These are phyloP conservation scores for Apistogramma diplotaenia DNA, from an alignment of 2,113 vertebrate species.

Conservation along the genomic window DNA sequence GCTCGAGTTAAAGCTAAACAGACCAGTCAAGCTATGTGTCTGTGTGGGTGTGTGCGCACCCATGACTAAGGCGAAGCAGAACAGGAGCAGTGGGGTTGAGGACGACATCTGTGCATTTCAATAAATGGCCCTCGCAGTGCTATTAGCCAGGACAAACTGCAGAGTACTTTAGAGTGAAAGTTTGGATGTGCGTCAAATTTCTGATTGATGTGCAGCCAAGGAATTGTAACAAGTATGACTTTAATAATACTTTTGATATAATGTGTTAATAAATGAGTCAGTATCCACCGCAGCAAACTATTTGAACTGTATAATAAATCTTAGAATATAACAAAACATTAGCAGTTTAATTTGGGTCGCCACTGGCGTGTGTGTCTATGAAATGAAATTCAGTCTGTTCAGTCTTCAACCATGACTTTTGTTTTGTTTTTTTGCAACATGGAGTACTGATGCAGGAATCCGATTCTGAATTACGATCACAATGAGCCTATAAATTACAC, in stretches of 20 bases:
- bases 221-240: constrained; percentile 18
- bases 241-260: constrained; percentile 25
- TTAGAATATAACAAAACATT: constrained; percentile 23
- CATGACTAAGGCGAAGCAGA: constrained; percentile 19
- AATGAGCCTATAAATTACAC: constrained; percentile 47
- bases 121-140: constrained; percentile 26
- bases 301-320: constrained; percentile 17
- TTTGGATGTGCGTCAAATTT: constrained; percentile 21
- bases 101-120: constrained; percentile 49
- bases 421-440: constrained; percentile 14
- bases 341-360: constrained; percentile 18
- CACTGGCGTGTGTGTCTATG: constrained; percentile 9
- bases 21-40: background rate
- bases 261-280: constrained; percentile 48
- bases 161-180: constrained; percentile 26
- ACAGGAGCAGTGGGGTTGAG: constrained; percentile 49
- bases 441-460: constrained; percentile 21
- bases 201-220: constrained; percentile 43
- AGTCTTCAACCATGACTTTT: constrained; percentile 13
- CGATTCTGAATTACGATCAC: constrained; percentile 11
- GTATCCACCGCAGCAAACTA: background rate
- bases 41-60: background rate
- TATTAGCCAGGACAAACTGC: constrained; percentile 43
- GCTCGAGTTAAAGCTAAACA: constrained; percentile 46
- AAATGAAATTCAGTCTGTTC: constrained; percentile 40